Conservation (phyloP, 2,113 vertebrate genomes). For the Neoarius graeffei region DNA sequence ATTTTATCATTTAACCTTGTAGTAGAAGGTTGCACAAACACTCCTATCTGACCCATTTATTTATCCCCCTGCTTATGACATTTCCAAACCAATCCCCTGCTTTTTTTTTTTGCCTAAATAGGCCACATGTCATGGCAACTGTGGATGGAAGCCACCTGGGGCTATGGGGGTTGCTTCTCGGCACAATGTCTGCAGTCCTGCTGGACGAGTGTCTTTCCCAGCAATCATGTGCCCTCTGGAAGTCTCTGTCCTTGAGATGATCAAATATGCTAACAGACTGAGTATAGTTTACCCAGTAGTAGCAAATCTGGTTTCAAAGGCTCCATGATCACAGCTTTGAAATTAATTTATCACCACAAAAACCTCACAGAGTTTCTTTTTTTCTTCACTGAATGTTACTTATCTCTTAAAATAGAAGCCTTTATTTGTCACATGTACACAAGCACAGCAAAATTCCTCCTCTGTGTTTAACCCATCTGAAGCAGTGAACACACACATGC, state of each 20-base stretch:
- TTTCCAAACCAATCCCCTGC: slow-evolving; percentile 1
- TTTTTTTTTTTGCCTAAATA: slow-evolving; percentile 4
- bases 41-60: slow-evolving; percentile 31
- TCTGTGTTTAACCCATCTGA: no score
- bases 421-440: no score
- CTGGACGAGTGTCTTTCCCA: not conserved
- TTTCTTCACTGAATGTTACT: not conserved
- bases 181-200: not conserved
- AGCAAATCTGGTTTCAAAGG: not conserved
- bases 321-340: not conserved
- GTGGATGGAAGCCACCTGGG: not conserved
- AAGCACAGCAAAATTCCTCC: no score
- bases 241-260: not conserved
- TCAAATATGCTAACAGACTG: not conserved
- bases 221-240: slow-evolving; percentile 6
- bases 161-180: not conserved
- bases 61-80: not conserved
- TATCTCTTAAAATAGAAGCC: not conserved
- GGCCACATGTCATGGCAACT: slow-evolving; percentile 19
- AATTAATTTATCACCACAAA: not conserved
- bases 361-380: not conserved
- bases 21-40: slow-evolving; percentile 5
- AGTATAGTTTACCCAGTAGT: not conserved
- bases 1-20: slow-evolving; percentile 20
- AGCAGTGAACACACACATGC: no score